Percentiles rank a stretch among this genome's conserved stretches.
phyloP scores from a whole-genome alignment of 2,797 vertebrate genomes.

The Manis javanica region DNA sequence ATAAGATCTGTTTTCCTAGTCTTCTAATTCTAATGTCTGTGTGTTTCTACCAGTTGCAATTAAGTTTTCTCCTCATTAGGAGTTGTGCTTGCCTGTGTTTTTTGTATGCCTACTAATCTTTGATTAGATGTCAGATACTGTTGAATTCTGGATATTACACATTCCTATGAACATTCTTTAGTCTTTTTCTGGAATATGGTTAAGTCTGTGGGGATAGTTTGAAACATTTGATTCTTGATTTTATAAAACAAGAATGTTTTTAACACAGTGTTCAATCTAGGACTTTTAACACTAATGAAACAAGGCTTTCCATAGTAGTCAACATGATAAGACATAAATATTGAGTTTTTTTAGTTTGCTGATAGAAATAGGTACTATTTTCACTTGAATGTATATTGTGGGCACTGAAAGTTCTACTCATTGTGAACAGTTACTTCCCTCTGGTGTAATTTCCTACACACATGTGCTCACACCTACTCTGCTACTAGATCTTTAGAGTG shows the following conservation, averaged over 20 bases:
- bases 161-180: not conserved
- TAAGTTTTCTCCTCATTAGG: not conserved
- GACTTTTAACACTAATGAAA: not conserved
- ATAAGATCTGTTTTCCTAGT: not conserved
- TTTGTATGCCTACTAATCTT: not conserved
- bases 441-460: not conserved
- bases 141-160: not conserved
- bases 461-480: not conserved
- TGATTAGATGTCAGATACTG: not conserved
- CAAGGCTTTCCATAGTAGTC: not conserved
- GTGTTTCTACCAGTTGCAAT: not conserved
- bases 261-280: not conserved
- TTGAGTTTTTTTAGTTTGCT: not conserved
- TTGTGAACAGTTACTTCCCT: not conserved
- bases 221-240: not conserved
- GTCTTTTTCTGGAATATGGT: not conserved
- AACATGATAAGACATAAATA: not conserved
- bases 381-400: not conserved
- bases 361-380: not conserved
- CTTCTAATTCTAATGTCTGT: not conserved
- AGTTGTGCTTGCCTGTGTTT: not conserved
- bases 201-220: not conserved
- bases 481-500: not conserved
- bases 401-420: not conserved
- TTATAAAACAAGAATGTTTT: not conserved